A percentile compares a stretch with the other conserved stretches of the same genome.
phyloP scores from a whole-genome alignment of 2,797 vertebrate species.

The Acipenser ruthenus region DNA sequence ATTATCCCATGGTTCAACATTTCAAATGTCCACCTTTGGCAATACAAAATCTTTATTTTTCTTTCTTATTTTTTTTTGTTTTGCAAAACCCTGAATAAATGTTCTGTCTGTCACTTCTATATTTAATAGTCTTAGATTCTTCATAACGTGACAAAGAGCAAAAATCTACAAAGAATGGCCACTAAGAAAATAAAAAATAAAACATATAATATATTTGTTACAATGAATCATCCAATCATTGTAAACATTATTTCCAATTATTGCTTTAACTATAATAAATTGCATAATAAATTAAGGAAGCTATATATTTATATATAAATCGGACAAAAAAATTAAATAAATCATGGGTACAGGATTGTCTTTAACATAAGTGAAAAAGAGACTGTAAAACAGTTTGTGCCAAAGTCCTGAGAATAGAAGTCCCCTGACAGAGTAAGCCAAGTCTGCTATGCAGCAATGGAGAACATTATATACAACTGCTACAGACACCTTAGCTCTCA shows the following conservation, averaged over 20 bases:
- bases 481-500: constrained; percentile 62
- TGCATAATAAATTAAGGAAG: constrained; percentile 93
- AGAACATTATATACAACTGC: constrained; percentile 60
- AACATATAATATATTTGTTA: constrained; percentile 60
- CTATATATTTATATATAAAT: constrained; percentile 59
- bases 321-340: constrained; percentile 31
- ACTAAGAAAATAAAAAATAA: constrained; percentile 54
- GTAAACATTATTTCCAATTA: constrained; percentile 79
- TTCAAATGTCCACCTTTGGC: constrained; percentile 59
- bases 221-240: constrained; percentile 76
- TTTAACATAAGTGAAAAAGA: constrained; percentile 64
- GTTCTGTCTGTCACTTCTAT: constrained; percentile 35
- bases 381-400: constrained; percentile 53
- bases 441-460: constrained; percentile 53
- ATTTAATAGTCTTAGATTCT: constrained; percentile 40
- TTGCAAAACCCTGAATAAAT: constrained; percentile 59
- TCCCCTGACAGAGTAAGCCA: constrained; percentile 69
- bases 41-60: constrained; percentile 46
- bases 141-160: constrained; percentile 43
- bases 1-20: constrained; percentile 35
- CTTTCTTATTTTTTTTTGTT: constrained; percentile 37
- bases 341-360: constrained; percentile 84
- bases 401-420: constrained; percentile 91
- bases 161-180: constrained; percentile 76
- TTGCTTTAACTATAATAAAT: constrained; percentile 78